These are phyloP conservation scores for Corynorhinus townsendii DNA, from an alignment of 2,113 vertebrate genomes.

Conservation along the genomic window DNA sequence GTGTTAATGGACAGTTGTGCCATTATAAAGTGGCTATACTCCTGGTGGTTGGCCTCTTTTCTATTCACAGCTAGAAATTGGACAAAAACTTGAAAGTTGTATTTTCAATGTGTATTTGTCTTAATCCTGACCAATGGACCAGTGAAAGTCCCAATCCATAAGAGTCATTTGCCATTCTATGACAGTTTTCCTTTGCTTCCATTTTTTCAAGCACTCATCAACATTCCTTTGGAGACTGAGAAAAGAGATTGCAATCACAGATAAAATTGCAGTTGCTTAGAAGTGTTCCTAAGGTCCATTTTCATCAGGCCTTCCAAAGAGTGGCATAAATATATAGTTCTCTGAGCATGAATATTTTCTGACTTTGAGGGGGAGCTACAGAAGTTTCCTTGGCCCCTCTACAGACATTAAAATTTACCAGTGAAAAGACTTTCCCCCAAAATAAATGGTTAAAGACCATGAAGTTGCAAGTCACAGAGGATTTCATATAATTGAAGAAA, in stretches of 20 bases:
- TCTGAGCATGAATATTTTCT: constrained; percentile 11
- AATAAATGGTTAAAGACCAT: not conserved
- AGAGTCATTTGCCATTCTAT: not conserved
- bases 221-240: constrained; percentile 41
- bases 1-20: not conserved
- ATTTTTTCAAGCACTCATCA: constrained; percentile 24
- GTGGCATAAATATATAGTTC: constrained; percentile 27
- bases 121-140: not conserved
- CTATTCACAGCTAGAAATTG: not conserved
- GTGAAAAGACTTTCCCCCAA: not conserved
- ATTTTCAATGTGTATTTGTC: not conserved
- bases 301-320: constrained; percentile 43
- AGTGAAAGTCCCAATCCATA: not conserved
- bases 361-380: not conserved
- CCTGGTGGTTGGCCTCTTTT: not conserved
- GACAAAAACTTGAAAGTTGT: not conserved
- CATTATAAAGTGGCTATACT: not conserved
- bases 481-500: not conserved
- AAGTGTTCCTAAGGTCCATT: constrained; percentile 33
- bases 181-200: constrained; percentile 12
- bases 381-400: not conserved
- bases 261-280: constrained; percentile 9
- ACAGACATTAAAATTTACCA: not conserved
- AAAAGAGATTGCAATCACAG: constrained; percentile 42
- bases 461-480: not conserved